These are phyloP conservation scores for Thereuonema tuberculata DNA, from an alignment of 1,140 invertebrate species.

Conservation along the genomic window DNA sequence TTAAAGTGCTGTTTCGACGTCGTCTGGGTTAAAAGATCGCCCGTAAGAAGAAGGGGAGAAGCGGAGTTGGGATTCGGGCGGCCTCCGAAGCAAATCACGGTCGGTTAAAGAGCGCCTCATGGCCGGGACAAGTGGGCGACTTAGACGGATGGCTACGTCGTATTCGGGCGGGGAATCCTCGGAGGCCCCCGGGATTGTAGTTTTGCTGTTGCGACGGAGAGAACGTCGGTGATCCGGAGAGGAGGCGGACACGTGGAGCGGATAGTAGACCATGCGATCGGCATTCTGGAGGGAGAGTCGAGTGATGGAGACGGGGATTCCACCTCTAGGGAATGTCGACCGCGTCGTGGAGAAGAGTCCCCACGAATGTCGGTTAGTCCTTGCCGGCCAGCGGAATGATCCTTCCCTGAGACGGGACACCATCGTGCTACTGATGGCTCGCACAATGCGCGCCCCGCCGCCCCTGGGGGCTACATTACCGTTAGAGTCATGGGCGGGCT, in stretches of 20 bases:
- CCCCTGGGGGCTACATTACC: neutral
- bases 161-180: slow-evolving; percentile 21
- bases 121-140: slow-evolving; percentile 20
- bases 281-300: slow-evolving; percentile 22
- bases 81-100: slow-evolving; percentile 18
- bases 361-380: neutral
- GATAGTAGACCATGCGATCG: slow-evolving; percentile 23
- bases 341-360: neutral
- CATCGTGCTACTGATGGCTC: slow-evolving; percentile 12
- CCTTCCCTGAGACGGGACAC: neutral
- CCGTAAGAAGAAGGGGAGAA: neutral
- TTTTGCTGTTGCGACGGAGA: slow-evolving; percentile 10
- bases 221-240: slow-evolving; percentile 13
- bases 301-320: slow-evolving; percentile 16
- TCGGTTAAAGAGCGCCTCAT: slow-evolving; percentile 22
- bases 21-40: neutral
- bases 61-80: neutral
- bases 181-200: slow-evolving; percentile 10
- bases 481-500: slow-evolving; percentile 10
- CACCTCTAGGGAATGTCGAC: neutral
- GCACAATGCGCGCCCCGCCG: neutral
- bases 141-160: slow-evolving; percentile 25
- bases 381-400: neutral
- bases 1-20: neutral
- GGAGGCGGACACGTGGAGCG: slow-evolving; percentile 16